Evolutionary conservation across 1,140 invertebrate genomes (phyloP).

Genomic region (Drosophila azteca): DNA sequence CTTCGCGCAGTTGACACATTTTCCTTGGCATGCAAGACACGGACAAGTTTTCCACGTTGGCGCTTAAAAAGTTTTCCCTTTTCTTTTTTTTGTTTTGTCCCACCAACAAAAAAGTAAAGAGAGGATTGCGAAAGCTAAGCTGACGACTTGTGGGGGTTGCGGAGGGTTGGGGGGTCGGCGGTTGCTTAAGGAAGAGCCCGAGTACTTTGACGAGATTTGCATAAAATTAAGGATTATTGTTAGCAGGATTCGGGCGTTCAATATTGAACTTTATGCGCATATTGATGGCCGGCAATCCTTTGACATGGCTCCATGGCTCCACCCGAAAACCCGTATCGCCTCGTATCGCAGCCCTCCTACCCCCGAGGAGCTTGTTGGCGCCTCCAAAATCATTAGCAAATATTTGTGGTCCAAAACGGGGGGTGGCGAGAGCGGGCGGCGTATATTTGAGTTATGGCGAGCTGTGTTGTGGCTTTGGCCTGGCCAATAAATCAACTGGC

Average conservation of each 20-base stretch:
- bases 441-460: constrained; percentile 64
- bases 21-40: constrained; percentile 75
- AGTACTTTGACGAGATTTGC: constrained; percentile 73
- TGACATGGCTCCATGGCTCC: constrained; percentile 29
- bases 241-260: constrained; percentile 71
- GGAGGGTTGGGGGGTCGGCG: constrained; percentile 7
- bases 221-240: constrained; percentile 79
- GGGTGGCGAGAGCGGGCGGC: neutral
- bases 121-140: constrained; percentile 69
- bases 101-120: constrained; percentile 6
- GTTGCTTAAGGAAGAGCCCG: constrained; percentile 10
- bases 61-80: constrained; percentile 72
- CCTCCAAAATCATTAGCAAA: constrained; percentile 71
- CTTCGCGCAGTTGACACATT: constrained; percentile 63
- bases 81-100: too few relatives aligned
- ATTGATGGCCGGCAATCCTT: constrained; percentile 61
- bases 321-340: neutral
- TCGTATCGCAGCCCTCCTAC: neutral
- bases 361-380: too few relatives aligned
- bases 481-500: constrained; percentile 68
- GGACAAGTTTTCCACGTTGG: constrained; percentile 73
- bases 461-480: constrained; percentile 22
- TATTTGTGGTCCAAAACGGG: constrained; percentile 60
- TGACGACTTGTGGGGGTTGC: constrained; percentile 27
- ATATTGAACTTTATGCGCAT: constrained; percentile 81